Conservation (phyloP, 2,797 vertebrate species). For the Crax fasciolata region DNA sequence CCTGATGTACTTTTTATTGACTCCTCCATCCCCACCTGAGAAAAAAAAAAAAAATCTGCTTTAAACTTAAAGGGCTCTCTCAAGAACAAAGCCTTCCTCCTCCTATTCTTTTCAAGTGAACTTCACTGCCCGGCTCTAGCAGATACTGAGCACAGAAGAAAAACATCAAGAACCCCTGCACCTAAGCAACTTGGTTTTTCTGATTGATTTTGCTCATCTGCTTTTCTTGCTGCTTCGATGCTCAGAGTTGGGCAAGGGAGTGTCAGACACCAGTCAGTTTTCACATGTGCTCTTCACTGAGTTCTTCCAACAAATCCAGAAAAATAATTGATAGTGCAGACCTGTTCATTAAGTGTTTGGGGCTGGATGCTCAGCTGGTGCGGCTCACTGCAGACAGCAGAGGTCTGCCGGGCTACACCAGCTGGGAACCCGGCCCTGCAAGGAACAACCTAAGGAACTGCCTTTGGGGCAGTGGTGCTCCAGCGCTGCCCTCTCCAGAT, state of each 20-base stretch:
- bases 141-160: not conserved
- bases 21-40: conserved; percentile 28
- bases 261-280: not conserved
- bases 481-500: conserved; percentile 12
- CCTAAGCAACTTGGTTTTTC: not conserved
- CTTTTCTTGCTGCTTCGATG: not conserved
- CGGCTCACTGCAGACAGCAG: not conserved
- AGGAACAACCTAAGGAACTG: not conserved
- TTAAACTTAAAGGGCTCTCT: conserved; percentile 53
- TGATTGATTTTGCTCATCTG: conserved; percentile 16
- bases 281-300: not conserved
- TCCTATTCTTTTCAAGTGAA: conserved; percentile 44
- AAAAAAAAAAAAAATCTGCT: conserved; percentile 14
- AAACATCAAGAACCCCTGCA: conserved; percentile 25
- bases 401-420: not conserved
- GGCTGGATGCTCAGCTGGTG: not conserved
- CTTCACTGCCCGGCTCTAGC: conserved; percentile 25
- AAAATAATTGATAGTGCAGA: not conserved
- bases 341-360: not conserved
- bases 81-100: conserved; percentile 47
- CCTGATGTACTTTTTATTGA: conserved; percentile 52
- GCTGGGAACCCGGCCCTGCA: not conserved
- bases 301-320: not conserved
- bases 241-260: not conserved
- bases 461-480: not conserved